Base-by-base conservation (phyloP, 2,888 invertebrate genomes). In the Pheosia gnoma region DNA sequence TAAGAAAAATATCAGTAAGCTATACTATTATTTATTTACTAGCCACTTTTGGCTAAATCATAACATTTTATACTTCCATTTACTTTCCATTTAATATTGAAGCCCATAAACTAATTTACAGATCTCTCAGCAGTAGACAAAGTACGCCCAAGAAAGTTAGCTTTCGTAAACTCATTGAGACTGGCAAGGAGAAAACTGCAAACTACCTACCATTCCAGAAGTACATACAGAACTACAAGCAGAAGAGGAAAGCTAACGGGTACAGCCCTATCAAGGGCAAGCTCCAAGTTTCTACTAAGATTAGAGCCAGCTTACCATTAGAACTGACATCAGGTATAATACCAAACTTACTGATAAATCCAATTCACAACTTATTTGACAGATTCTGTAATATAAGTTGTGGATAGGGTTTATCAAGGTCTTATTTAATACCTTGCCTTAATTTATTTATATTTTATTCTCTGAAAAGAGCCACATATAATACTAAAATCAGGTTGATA, bases 191-290 rank as follows among this genome's bases (percentile, higher is more conserved):
- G 10, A 90, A 92, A 78, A 92, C 91, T 11, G 91, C 94, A 9
- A 94, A 94, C 64, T 96, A 96, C 77, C 95, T 96, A 94, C 96
- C 96, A 10, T 96, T 96, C 77, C 94, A 86, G 65, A 92, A 91
- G 65, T 89, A 90, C 64, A 88, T 91, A 57, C 88, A 93, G 66
- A 92, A 85, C 64, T 92, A 91, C 67, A 90, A 87, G 71, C 80
- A 84, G 10, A 93, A 92, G 75, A 93, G 90, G 71, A 92, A 90
- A 67, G 68, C 79, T 0, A 83, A 79, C 58, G 79, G 80, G 43
- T 92, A 93, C 68, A 91, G 90, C 59, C 92, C 91, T 9, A 90
- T 92, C 13, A 88, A 87, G 66, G 82, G 79, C 11, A 90, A 91
- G 67, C 77, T 87, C 70, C 88, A 91, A 71, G 82, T 88, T 9